Evolutionary conservation across 2,113 vertebrate species (phyloP), one percentile per base, ranked within the genome.

Genomic region (Hemiscyllium ocellatum): DNA sequence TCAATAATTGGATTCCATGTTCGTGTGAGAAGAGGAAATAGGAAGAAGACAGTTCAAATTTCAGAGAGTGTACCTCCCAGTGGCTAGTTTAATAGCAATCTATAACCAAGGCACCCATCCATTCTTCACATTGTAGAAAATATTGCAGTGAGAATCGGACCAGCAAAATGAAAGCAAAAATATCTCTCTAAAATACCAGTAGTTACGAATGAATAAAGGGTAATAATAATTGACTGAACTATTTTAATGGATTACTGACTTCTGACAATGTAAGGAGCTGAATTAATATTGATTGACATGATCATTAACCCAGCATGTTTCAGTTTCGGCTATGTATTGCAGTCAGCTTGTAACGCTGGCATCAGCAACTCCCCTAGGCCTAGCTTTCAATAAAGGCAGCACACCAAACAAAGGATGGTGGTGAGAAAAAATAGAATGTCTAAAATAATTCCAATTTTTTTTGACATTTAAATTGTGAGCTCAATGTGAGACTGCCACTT

Each of bases 221-320:
- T 50, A 19, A 86, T 86, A 50, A 50, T 47, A 86, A 86, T 86
- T 47, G 37, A 86, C 42, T 17, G 37, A 24, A 90, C 13, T 61
- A 12, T 90, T n/a, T 61, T 56, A 61, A 22, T 29, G 29, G 87
- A 90, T 90, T 90, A 56, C 61, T 90, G 52, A 90, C 26, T 56
- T 19, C 87, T 15, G 12, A 56, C 87, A 90, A 33, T 22, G 26
- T 61, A 56, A 17, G 26, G 52, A 61, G 50, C 50, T 56, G 52
- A 61, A 80, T 80, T 56, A 56, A 56, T 12, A 90, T 61, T 90
- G 33, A 90, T 56, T 90, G 24, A 94, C 26, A 69, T 69, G 13
- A 24, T 94, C 37, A 94, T 94, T 94, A 69, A 94, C 19, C 37
- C 33, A 94, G 24, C 24, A 61, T 61, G 52, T 89, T 89, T 89